A percentile compares a stretch with the other conserved stretches of the same genome.
Conservation (phyloP, 2,797 vertebrate genomes). For the Tolypeutes matacus region DNA sequence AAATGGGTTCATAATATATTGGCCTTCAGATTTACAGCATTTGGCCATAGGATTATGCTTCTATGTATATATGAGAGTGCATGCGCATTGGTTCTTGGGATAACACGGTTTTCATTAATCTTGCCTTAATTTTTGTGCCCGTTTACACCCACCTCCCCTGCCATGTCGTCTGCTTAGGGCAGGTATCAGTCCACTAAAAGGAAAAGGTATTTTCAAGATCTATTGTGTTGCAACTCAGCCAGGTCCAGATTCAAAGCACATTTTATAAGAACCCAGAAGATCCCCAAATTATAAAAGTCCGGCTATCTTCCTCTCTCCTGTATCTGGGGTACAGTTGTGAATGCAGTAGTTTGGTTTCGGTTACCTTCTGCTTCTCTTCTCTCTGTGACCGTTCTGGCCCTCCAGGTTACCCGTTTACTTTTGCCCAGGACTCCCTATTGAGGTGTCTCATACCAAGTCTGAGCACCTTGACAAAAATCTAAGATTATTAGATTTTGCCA, state of each 20-base stretch:
- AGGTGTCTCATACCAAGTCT: no score
- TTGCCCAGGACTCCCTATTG: not conserved
- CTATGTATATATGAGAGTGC: not conserved
- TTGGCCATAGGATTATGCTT: not conserved
- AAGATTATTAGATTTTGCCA: not conserved
- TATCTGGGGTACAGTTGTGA: not conserved
- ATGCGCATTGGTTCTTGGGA: not conserved
- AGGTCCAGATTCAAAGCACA: not conserved
- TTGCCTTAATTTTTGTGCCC: not conserved
- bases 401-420: accelerated
- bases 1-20: constrained; percentile 20
- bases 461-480: not conserved
- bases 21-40: constrained; percentile 19
- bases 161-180: not conserved
- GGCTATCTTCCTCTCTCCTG: not conserved
- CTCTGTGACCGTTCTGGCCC: not conserved
- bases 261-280: constrained; percentile 7
- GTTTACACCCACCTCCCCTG: not conserved
- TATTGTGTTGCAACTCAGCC: not conserved
- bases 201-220: not conserved
- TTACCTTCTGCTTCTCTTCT: not conserved
- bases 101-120: no score
- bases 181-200: not conserved
- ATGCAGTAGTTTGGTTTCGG: not conserved
- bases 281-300: not conserved